These are phyloP conservation scores for Psittacara wagleri DNA, from an alignment of 2,113 vertebrate species.

Conservation along the genomic window DNA sequence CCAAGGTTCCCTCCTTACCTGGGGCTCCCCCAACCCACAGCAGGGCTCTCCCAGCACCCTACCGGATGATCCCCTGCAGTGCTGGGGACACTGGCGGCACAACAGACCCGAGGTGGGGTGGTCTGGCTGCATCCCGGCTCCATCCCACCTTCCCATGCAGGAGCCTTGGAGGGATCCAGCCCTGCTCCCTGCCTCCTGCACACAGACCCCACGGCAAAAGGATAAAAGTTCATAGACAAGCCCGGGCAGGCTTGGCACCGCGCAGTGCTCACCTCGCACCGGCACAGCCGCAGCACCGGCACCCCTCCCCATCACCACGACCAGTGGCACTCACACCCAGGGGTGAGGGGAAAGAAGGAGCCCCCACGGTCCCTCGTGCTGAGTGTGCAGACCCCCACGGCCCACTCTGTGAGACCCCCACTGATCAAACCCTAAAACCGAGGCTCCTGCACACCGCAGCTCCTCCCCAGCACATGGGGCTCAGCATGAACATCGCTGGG, in stretches of 20 bases:
- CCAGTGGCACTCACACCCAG: fast-evolving
- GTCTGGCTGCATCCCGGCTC: neutral
- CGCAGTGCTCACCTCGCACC: neutral
- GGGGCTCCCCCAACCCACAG: fast-evolving
- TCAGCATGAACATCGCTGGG: neutral
- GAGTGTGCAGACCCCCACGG: neutral
- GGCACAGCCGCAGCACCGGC: neutral
- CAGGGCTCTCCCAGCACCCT: neutral
- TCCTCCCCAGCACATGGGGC: neutral
- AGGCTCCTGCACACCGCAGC: neutral
- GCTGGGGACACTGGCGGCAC: neutral
- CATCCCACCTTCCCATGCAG: neutral
- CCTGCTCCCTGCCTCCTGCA: neutral
- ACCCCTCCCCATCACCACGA: neutral
- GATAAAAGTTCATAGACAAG: slow-evolving; percentile 66
- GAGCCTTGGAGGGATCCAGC: neutral
- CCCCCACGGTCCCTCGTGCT: neutral
- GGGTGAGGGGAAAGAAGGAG: neutral
- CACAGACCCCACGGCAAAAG: slow-evolving; percentile 7
- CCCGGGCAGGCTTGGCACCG: neutral
- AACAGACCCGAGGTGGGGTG: neutral
- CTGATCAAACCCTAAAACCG: neutral
- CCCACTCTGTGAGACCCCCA: neutral
- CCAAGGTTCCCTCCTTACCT: neutral
- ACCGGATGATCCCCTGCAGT: fast-evolving